Evolutionary conservation across 2,113 vertebrate species (phyloP).

Genomic region (Melierax canorus): DNA sequence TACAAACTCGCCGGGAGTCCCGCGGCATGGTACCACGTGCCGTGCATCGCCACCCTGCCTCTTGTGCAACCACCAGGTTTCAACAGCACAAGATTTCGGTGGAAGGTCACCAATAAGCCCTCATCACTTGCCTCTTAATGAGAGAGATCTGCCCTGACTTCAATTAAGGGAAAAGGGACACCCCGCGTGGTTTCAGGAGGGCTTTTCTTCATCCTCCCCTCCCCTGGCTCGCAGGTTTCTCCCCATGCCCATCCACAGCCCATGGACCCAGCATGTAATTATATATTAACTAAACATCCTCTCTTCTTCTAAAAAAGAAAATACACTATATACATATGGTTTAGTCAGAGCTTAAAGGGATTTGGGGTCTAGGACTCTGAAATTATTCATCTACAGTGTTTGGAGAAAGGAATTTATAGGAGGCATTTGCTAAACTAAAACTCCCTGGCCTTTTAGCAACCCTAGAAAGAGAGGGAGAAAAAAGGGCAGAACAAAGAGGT

Average conservation of each 20-base stretch:
- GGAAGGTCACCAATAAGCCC: not conserved
- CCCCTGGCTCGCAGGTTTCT: not conserved
- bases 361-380: not conserved
- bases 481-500: not conserved
- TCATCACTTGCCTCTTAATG: not conserved
- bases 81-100: not conserved
- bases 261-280: not conserved
- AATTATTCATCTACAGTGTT: conserved; percentile 28
- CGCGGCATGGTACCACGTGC: rapidly evolving
- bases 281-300: not conserved
- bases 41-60: rapidly evolving
- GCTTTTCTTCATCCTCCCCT: not conserved
- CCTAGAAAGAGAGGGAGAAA: not conserved
- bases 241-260: not conserved
- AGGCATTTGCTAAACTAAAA: conserved; percentile 34
- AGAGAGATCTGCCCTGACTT: not conserved
- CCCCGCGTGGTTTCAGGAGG: rapidly evolving
- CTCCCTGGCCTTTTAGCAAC: not conserved
- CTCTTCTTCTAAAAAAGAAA: not conserved
- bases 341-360: not conserved
- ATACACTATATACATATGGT: not conserved
- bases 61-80: not conserved
- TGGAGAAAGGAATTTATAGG: conserved; percentile 3
- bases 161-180: not conserved
- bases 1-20: not conserved